Conservation (phyloP, 2,113 vertebrate species). For the Lethenteron reissneri region DNA sequence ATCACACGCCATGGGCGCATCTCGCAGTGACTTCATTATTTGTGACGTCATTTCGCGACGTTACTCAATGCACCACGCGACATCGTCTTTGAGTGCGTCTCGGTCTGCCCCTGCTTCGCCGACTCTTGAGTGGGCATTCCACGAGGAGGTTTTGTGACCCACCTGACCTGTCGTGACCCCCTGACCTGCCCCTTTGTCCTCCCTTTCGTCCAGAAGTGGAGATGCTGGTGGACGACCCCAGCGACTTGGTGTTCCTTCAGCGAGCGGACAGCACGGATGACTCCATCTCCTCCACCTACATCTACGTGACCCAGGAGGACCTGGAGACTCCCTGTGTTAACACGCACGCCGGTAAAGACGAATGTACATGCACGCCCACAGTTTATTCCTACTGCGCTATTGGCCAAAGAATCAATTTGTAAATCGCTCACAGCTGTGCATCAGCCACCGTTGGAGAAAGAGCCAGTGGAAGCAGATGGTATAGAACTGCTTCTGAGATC, state of each 20-base stretch:
- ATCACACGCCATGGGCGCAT: too few relatives aligned
- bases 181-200: background rate
- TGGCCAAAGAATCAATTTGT: too few relatives aligned
- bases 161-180: background rate
- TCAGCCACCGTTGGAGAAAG: too few relatives aligned
- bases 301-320: slow-evolving; percentile 6
- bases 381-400: too few relatives aligned
- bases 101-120: background rate
- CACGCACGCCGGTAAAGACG: background rate
- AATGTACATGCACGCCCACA: too few relatives aligned
- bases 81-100: background rate
- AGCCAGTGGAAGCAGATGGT: too few relatives aligned
- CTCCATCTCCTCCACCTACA: slow-evolving; percentile 1
- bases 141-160: background rate
- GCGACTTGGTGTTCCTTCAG: slow-evolving; percentile 42
- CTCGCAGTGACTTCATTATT: background rate
- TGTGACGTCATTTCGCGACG: background rate
- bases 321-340: slow-evolving; percentile 1
- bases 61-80: background rate
- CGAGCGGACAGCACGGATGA: background rate
- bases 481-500: too few relatives aligned
- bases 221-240: slow-evolving; percentile 94
- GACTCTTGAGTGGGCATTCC: background rate
- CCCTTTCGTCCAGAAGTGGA: slow-evolving; percentile 47
- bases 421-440: too few relatives aligned